phyloP scores from a whole-genome alignment of 2,797 vertebrate genomes.

The Ispidina lecontei region DNA sequence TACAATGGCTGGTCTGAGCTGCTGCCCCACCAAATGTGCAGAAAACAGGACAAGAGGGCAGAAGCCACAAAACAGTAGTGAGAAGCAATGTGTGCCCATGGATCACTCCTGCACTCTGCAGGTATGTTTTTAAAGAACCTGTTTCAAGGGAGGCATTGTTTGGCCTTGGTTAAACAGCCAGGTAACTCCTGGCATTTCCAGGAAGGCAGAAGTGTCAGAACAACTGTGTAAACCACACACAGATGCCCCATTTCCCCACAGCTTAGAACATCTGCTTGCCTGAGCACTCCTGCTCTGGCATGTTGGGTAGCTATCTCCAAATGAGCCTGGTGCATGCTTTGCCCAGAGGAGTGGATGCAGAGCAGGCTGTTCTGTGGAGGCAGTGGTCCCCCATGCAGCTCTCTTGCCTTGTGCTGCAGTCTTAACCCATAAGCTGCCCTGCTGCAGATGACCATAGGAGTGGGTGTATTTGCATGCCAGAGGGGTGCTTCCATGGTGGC shows the following conservation, averaged over 20 bases:
- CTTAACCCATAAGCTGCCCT: not conserved
- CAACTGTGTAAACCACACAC: not conserved
- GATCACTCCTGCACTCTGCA: not conserved
- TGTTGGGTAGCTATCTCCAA: not conserved
- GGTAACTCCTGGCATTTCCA: not conserved
- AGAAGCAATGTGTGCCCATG: not conserved
- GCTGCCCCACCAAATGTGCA: not conserved
- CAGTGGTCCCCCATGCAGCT: not conserved
- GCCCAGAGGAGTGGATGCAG: not conserved
- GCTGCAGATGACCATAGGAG: not conserved
- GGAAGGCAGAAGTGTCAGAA: not conserved
- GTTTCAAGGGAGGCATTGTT: not conserved
- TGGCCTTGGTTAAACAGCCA: not conserved
- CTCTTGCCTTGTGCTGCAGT: not conserved
- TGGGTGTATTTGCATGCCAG: not conserved
- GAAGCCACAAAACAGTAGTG: not conserved
- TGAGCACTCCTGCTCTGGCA: not conserved
- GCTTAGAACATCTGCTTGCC: not conserved
- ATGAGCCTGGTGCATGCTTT: not conserved
- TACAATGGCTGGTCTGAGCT: not conserved
- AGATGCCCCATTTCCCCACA: not conserved
- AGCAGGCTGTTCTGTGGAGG: not conserved
- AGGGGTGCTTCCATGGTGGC: not conserved
- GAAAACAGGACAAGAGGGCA: not conserved
- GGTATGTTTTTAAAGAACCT: not conserved